Base-by-base conservation (phyloP, 1,140 invertebrate species). In the Camponotus pennsylvanicus region DNA sequence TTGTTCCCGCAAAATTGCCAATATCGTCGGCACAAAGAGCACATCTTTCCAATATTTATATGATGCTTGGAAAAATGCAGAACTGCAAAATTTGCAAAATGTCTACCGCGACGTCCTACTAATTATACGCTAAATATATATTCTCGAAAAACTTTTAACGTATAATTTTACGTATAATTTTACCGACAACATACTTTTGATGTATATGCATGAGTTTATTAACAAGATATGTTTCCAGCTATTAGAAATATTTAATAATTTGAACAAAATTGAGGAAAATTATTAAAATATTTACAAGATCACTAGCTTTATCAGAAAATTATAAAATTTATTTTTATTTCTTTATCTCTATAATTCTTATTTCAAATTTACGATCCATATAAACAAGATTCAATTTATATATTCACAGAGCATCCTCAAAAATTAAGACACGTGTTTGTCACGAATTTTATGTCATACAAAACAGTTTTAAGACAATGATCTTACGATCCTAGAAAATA, bases 1-100 rank as follows among this genome's bases (percentile, higher is more conserved):
- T 83, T 83, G 55, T 63, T 83, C 27, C 34, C 40, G 45, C 27
- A 27, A 73, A 59, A 63, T 75, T 61, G 79, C 55, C 42, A 49
- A 61, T 83, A 73, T 75, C 11, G 27, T 61, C 11, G 1, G 15
- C 1, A 71, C 52, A 82, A 82, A 59, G 32, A 18, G 18, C 11
- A 67, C 6, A 32, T 34, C 18, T 69, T 79, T 79, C 0, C 45
- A 69, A 55, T 27, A 69, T 79, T 79, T 79, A 64, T 8, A n/a
- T n/a, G 27, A 52, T 67, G 45, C 32, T 76, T 45, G 18, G 42
- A 67, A 45, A 79, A 67, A 55, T 69, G 37, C 11, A 11, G 0
- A 67, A 11, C n/a, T 18, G 15, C 15, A 15, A 27, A 52, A 79
- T 67, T 79, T 49, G 42, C 76, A 79, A 37, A 66, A 13, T 6